A percentile compares a stretch with the other conserved stretches of the same genome.
These are phyloP conservation scores for Anoplophora glabripennis DNA, from an alignment of 1,140 invertebrate species.

Conservation along the genomic window DNA sequence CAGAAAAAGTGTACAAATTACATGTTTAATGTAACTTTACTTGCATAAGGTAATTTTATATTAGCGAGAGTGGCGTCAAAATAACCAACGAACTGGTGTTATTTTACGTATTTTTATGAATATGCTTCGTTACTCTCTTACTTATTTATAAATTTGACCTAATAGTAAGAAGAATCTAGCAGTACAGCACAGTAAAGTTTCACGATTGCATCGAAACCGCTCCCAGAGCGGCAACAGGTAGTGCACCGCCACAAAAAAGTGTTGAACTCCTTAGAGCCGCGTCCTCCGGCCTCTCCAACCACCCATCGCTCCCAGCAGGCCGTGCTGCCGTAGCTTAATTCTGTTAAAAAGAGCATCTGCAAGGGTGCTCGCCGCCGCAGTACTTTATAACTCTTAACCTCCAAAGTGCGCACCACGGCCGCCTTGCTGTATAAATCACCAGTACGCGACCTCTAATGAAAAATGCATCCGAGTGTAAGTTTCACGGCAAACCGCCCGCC, in stretches of 20 bases:
- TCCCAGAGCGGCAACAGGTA: no score
- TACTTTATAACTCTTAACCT: conserved; percentile 24
- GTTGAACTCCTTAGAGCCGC: conserved; percentile 6
- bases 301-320: conserved; percentile 27
- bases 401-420: conserved; percentile 22
- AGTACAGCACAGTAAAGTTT: no score
- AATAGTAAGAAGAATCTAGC: no score
- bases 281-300: conserved; percentile 10
- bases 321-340: conserved; percentile 34
- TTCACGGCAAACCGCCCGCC: conserved; percentile 36
- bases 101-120: no score
- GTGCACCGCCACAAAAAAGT: conserved; percentile 3
- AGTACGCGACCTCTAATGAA: conserved; percentile 32
- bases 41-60: no score
- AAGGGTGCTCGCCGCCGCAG: neutral
- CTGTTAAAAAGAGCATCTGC: conserved; percentile 33
- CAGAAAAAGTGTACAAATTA: no score
- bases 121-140: no score
- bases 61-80: no score
- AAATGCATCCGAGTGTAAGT: conserved; percentile 35
- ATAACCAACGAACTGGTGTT: no score
- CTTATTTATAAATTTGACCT: no score
- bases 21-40: no score
- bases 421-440: conserved; percentile 29
- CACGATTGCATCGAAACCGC: no score